A percentile compares a stretch with the other conserved stretches of the same genome.
phyloP scores from a whole-genome alignment of 2,113 vertebrate genomes.

The Gymnorhina tibicen region DNA sequence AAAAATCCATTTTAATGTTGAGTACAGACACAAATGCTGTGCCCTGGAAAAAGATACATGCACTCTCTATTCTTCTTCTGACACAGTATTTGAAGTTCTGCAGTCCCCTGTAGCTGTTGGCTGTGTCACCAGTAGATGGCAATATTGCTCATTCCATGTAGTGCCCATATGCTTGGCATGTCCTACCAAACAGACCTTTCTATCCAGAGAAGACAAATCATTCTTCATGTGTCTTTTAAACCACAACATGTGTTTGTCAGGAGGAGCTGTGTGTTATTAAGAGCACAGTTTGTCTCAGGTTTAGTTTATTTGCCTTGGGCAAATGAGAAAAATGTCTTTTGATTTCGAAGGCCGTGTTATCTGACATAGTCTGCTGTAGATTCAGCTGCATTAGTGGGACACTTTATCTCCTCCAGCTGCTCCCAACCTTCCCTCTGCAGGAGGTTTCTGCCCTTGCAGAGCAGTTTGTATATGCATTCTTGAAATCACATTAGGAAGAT shows the following conservation, averaged over 20 bases:
- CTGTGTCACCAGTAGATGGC: conserved; percentile 38
- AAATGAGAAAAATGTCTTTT: not conserved
- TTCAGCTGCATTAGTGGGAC: not conserved
- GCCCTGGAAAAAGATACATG: not conserved
- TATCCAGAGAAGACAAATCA: not conserved
- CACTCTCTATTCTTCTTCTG: not conserved
- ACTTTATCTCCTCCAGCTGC: not conserved
- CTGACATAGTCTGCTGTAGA: not conserved
- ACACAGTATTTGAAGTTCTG: too few species aligned
- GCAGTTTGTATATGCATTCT: not conserved
- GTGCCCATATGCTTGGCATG: not conserved
- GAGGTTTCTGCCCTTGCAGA: not conserved
- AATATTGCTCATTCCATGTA: not conserved
- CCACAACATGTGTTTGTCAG: not conserved
- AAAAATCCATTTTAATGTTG: not conserved
- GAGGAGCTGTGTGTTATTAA: not conserved
- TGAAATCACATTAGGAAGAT: not conserved
- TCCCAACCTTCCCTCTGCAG: not conserved
- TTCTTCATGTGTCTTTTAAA: not conserved
- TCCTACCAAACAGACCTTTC: not conserved
- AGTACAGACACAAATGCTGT: not conserved
- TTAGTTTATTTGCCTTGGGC: not conserved
- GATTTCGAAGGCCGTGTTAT: accelerated
- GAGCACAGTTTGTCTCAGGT: not conserved
- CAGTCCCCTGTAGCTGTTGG: not conserved